A percentile compares a stretch with the other conserved stretches of the same genome.
Evolutionary conservation across 2,888 invertebrate species (phyloP).

Genomic region (Pterostichus niger): DNA sequence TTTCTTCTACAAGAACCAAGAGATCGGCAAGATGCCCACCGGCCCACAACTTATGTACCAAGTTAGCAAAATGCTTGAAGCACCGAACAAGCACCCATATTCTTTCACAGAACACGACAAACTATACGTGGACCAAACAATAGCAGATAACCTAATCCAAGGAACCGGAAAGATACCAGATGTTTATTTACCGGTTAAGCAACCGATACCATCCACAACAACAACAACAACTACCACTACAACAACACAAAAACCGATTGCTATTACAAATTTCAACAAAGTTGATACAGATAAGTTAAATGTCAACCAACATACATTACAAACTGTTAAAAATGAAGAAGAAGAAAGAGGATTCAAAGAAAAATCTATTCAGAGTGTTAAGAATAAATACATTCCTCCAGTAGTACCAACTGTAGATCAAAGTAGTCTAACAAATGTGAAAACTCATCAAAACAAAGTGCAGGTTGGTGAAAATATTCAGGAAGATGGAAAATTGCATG

Average conservation of each 20-base stretch:
- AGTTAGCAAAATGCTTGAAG: constrained; percentile 80
- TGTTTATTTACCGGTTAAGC: constrained; percentile 41
- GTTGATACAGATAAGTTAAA: background rate
- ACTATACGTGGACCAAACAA: background rate
- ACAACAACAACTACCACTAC: constrained; percentile 23
- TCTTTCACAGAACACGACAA: background rate
- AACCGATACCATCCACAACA: constrained; percentile 20
- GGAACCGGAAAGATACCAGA: background rate
- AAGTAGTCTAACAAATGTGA: background rate
- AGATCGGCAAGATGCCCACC: constrained; percentile 75
- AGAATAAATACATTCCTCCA: constrained; percentile 38
- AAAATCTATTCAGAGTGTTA: background rate
- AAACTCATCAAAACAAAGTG: background rate
- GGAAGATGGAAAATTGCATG: background rate
- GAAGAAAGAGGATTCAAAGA: too few species aligned
- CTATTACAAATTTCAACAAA: background rate
- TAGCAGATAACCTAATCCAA: constrained; percentile 46
- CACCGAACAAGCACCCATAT: constrained; percentile 74
- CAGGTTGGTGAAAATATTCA: background rate
- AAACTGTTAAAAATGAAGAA: too few species aligned
- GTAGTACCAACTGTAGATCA: background rate
- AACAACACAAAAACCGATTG: constrained; percentile 30
- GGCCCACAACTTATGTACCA: constrained; percentile 81
- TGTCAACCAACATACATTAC: background rate
- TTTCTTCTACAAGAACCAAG: constrained; percentile 76